Percentiles rank a stretch among this genome's conserved stretches.
Evolutionary conservation across 2,113 vertebrate species (phyloP).

Genomic region (Fukomys damarensis): DNA sequence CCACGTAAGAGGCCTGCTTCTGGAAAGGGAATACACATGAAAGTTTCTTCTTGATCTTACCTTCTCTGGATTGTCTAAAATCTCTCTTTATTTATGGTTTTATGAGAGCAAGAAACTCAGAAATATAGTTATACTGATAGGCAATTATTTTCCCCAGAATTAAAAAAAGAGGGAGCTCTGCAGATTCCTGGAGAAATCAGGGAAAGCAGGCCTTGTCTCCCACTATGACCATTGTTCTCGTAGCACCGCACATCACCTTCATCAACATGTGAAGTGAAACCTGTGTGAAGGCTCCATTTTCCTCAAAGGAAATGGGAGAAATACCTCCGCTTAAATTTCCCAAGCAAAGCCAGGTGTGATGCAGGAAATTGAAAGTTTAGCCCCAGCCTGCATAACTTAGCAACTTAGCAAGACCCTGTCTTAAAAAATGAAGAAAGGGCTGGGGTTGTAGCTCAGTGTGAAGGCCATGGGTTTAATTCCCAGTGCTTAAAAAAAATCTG

Average conservation of each 20-base stretch:
- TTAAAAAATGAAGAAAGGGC: neutral
- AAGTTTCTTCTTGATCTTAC: neutral
- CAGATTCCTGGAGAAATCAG: neutral
- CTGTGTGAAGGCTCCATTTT: neutral
- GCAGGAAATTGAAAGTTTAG: neutral
- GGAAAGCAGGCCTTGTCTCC: slow-evolving; percentile 5
- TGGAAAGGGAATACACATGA: neutral
- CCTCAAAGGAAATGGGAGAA: neutral
- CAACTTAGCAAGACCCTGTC: neutral
- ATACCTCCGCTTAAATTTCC: neutral
- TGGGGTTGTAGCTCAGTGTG: neutral
- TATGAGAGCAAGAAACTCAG: neutral
- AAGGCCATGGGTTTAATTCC: neutral
- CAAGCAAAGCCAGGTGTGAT: neutral
- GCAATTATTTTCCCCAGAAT: neutral
- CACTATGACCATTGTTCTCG: neutral
- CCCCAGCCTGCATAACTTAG: neutral
- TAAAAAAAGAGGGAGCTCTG: neutral
- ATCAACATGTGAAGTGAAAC: neutral
- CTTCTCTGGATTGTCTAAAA: neutral
- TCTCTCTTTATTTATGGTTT: neutral
- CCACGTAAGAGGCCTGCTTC: neutral
- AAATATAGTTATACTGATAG: neutral
- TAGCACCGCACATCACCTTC: neutral
- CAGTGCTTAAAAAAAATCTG: neutral